Conservation (phyloP, 2,888 invertebrate species). For the Brenthis daphne region DNA sequence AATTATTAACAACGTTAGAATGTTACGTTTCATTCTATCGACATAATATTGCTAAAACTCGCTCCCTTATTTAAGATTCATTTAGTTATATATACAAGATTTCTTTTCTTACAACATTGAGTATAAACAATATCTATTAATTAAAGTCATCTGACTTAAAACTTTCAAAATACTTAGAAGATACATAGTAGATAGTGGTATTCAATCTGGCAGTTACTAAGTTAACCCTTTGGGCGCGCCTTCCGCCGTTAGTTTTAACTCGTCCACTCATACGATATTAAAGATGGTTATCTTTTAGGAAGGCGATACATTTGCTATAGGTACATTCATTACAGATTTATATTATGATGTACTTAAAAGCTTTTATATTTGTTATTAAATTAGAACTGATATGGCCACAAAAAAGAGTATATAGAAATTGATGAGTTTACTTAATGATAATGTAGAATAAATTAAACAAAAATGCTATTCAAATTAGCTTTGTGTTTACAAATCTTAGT, state of each 20-base stretch:
- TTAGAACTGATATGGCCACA: not conserved
- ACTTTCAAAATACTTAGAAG: conserved; percentile 7
- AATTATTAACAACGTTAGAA: not conserved
- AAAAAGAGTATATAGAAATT: not conserved
- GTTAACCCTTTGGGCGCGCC: conserved; percentile 64
- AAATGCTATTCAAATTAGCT: too few species aligned
- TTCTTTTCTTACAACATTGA: not conserved
- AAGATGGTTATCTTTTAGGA: conserved; percentile 77
- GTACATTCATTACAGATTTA: conserved; percentile 66
- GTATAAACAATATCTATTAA: not conserved
- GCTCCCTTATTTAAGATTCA: too few species aligned
- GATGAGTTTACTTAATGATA: too few species aligned
- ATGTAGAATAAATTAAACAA: too few species aligned
- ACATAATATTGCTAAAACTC: too few species aligned
- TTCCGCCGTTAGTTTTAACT: conserved; percentile 71
- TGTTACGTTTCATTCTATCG: too few species aligned
- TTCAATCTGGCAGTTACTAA: conserved; percentile 35
- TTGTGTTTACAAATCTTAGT: too few species aligned
- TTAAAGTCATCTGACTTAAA: conserved; percentile 1
- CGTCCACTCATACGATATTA: conserved; percentile 77
- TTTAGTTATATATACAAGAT: too few species aligned
- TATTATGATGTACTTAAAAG: conserved; percentile 47
- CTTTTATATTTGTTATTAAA: not conserved
- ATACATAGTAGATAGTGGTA: conserved; percentile 12
- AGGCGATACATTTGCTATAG: conserved; percentile 71